Evolutionary conservation across 2,113 vertebrate genomes (phyloP), one percentile per base, ranked within the genome.

Genomic region (Megaptera novaeangliae): DNA sequence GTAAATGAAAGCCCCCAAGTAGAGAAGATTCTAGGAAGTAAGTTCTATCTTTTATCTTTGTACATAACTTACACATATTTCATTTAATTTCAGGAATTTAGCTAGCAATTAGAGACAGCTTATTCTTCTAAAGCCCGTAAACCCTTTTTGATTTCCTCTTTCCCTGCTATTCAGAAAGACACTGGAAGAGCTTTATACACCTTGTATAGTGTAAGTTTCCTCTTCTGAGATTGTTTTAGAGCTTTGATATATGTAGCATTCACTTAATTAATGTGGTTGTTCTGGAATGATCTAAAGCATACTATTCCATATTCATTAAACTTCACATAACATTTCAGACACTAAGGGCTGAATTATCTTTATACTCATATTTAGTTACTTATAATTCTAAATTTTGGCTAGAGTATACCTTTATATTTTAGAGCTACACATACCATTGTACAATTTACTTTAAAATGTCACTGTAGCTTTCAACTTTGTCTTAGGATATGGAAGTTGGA

Each of bases 371-470:
- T 84, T 69, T 88, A 55, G 1, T 85, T 77, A 89, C 14, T 94
- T 81, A 31, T 27, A 69, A 81, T 87, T 84, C 39, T 55, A 95
- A 87, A 55, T 80, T 90, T 88, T 93, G 27, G 3, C 39, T 68
- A 66, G 3, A 88, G 2, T 34, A 11, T 52, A 39, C 85, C 29
- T 94, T 83, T 49, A 34, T 74, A 80, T 72, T 64, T 90, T 89
- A 95, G 39, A 96, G 44, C 2, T 41, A 71, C 5, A 89, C 71
- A 77, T 77, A 8, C 3, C 49, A 81, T n/a, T 80, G 29, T 0
- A 66, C 13, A 94, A 71, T 81, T 92, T 94, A 63, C 6, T 44
- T 86, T 88, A 66, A 88, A 96, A 95, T 75, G 25, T 57, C 39
- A 72, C 39, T 46, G 18, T 20, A 61, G 59, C 12, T 52, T 96